A percentile compares a stretch with the other conserved stretches of the same genome.
phyloP scores from a whole-genome alignment of 2,888 invertebrate species.

The Philereme transversata region DNA sequence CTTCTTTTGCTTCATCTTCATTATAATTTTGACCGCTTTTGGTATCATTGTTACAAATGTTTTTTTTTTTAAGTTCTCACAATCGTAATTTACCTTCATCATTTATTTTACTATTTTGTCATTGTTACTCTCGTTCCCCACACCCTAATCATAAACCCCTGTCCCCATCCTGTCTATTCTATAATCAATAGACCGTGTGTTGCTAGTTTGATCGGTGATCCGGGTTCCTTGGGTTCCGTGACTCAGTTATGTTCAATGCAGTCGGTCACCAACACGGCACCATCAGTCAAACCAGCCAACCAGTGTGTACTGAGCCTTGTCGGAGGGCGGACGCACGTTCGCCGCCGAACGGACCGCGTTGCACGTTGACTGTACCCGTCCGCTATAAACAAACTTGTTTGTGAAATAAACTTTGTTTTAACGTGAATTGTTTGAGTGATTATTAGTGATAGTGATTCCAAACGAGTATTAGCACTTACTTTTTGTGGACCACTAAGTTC shows the following conservation, averaged over 20 bases:
- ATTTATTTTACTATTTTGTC: constrained; percentile 25
- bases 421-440: constrained; percentile 55
- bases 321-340: constrained; percentile 64
- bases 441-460: constrained; percentile 54
- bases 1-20: constrained; percentile 44
- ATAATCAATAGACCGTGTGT: constrained; percentile 64
- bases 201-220: constrained; percentile 67
- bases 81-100: constrained; percentile 15
- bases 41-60: constrained; percentile 7
- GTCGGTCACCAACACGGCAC: constrained; percentile 59
- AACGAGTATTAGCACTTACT: constrained; percentile 58
- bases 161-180: constrained; percentile 58
- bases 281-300: constrained; percentile 46
- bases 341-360: constrained; percentile 41
- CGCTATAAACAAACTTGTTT: constrained; percentile 61
- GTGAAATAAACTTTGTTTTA: constrained; percentile 64
- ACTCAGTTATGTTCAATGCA: constrained; percentile 68
- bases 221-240: constrained; percentile 73
- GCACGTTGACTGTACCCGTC: constrained; percentile 54
- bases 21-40: constrained; percentile 11
- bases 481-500: constrained; percentile 51
- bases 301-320: constrained; percentile 62
- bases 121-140: constrained; percentile 36
- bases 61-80: constrained; percentile 19
- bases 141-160: constrained; percentile 51